Evolutionary conservation across 2,797 vertebrate species (phyloP), one percentile per base, ranked within the genome.

Genomic region (Zalophus californianus): DNA sequence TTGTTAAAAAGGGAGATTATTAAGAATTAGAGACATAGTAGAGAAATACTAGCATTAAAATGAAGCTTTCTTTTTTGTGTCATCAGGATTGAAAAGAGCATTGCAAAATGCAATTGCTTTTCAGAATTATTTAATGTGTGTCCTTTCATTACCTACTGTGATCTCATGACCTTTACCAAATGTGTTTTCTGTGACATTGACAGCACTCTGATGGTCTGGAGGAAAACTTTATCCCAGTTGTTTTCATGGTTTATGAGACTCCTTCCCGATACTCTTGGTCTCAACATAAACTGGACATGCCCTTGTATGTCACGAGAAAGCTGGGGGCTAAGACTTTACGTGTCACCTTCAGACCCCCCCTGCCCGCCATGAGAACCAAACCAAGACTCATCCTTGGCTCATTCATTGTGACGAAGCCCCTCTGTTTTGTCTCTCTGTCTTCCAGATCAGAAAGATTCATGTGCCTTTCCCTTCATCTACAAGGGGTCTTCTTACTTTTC

Each of bases 391-490:
- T 21, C 32, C 52, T 86, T 11, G 58, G 35, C 54, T 92, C 29
- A 8, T 35, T 12, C 16, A 2, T 32, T 11, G 75, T 35, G 56
- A 80, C 35, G 20, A 27, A 56, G 13, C 32, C 72, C n/a, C 1
- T 25, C 58, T 23, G n/a, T 38, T 73, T 86, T 90, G n/a, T 93
- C 73, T 54, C 68, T 90, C 80, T 54, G 27, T 87, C 29, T 86
- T 77, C 27, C 77, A 97, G 97, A n/a, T 35, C 50, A 4, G 3
- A 68, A 60, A 4, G 78, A 70, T 2, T 4, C 23, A 0, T 97
- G 93, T 14, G 54, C 97, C 20, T 97, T 97, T 27, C 95, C 88
- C 38, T 96, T 98, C 70, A 29, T 5, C 82, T 97, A 94, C 77
- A 90, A 92, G 73, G 70, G 77, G 5, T 52, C 21, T 7, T 4